Evolutionary conservation across 2,797 vertebrate genomes (phyloP), one percentile per base, ranked within the genome.

Genomic region (Sebastes aleutianus): DNA sequence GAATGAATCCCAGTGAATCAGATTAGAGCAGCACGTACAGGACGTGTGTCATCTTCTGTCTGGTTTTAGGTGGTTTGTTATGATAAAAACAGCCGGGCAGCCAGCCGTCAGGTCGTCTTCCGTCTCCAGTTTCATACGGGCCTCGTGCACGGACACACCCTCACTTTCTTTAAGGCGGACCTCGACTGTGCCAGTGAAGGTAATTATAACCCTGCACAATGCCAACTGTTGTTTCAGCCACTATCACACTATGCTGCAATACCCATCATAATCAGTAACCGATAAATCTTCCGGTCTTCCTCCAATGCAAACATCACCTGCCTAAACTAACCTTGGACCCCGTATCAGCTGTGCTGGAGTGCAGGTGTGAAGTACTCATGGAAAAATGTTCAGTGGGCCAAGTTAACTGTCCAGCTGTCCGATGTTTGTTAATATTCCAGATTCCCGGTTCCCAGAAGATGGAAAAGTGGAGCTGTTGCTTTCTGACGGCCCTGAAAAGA

Each of bases 101-200:
- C 90, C 78, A 96, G 93, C 39, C 95, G 96, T 0, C 96, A 97
- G 56, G 91, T 95, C 13, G 70, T 99, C 85, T 98, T 98, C 92
- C 95, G 96, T 14, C 93, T 98, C 78, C 98, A 99, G 94, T 97
- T 99, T 83, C 98, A 98, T 78, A 97, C 96, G 0, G 97, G 97
- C 29, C 91, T 97, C 1, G 83, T 97, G 29, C 94, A 95, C 34
- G 95, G 95, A 71, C 93, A 93, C 4, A 4, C 90, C 14, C 92
- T 97, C 3, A 90, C 95, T 1, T 97, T 98, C 84, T 88, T 87
- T 11, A 99, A 98, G 92, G 94, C 95, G 47, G 97, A 99, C 27
- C 92, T 99, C 54, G 98, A 99, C 90, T 87, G 91, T 26, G 97
- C 97, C 85, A 94, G 90, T 74, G 93, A 93, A 94, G 97, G 97